Conservation (phyloP, 2,797 vertebrate species). For the Cuniculus paca region DNA sequence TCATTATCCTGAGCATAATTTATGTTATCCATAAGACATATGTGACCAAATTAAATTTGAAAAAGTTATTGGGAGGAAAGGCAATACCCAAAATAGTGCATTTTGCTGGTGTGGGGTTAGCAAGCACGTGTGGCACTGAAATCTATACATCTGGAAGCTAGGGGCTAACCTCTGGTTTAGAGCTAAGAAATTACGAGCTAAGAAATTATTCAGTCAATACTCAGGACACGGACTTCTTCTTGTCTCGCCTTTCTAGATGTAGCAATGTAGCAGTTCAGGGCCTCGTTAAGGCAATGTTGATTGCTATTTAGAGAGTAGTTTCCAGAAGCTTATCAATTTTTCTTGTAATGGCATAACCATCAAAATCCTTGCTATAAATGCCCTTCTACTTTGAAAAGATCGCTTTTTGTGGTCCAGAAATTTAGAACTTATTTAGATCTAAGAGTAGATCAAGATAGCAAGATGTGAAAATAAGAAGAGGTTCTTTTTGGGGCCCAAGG, state of each 20-base stretch:
- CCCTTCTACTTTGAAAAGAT: not conserved
- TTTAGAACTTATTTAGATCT: not conserved
- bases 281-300: not conserved
- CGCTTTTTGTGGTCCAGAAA: not conserved
- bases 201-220: not conserved
- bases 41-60: not conserved
- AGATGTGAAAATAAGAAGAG: not conserved
- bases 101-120: not conserved
- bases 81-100: not conserved
- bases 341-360: not conserved
- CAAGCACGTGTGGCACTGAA: not conserved
- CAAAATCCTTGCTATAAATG: not conserved
- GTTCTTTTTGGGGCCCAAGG: too few species aligned
- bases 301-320: not conserved
- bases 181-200: not conserved
- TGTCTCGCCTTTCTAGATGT: not conserved
- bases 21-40: not conserved
- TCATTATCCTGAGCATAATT: not conserved
- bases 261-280: not conserved
- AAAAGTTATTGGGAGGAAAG: not conserved
- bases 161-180: not conserved
- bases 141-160: not conserved
- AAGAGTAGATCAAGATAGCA: not conserved
- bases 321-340: not conserved
- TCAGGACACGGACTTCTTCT: not conserved